Percentiles rank a stretch among this genome's conserved stretches.
Conservation (phyloP, 2,113 vertebrate species). For the Cryptoleucopteryx plumbea region DNA sequence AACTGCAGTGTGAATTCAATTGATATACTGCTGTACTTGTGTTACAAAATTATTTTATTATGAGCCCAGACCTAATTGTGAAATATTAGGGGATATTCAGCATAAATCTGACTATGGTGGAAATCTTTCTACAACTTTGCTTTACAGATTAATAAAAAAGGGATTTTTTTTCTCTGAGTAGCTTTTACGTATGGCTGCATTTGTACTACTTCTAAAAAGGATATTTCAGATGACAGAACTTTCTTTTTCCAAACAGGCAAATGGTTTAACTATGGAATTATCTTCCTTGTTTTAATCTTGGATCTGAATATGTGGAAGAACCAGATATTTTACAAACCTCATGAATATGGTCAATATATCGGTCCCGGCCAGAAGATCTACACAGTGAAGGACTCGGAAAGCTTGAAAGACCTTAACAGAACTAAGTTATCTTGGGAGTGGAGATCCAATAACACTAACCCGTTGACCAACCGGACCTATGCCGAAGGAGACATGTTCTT, state of each 20-base stretch:
- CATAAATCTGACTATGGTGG: neutral
- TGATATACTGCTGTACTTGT: neutral
- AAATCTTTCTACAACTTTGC: constrained; percentile 30
- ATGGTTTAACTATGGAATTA: constrained; percentile 99
- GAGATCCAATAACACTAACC: constrained; percentile 86
- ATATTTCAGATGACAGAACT: constrained; percentile 31
- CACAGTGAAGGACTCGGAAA: constrained; percentile 91
- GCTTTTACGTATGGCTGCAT: neutral
- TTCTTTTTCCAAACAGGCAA: constrained; percentile 83
- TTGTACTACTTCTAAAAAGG: neutral
- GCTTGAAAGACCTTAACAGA: constrained; percentile 87
- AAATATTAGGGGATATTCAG: constrained; percentile 26
- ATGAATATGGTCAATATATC: constrained; percentile 95
- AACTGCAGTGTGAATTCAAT: constrained; percentile 22
- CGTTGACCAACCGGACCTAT: constrained; percentile 84
- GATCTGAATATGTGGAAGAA: constrained; percentile 99
- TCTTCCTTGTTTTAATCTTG: constrained; percentile 96
- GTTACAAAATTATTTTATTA: constrained; percentile 50
- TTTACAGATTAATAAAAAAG: constrained; percentile 28
- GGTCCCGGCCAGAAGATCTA: constrained; percentile 95
- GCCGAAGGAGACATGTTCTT: constrained; percentile 89
- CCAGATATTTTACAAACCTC: constrained; percentile 98
- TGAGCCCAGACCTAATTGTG: constrained; percentile 26
- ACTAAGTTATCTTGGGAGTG: constrained; percentile 92
- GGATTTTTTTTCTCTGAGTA: neutral